These are phyloP conservation scores for Scolopax rusticola DNA, from an alignment of 2,797 vertebrate species.

Conservation along the genomic window DNA sequence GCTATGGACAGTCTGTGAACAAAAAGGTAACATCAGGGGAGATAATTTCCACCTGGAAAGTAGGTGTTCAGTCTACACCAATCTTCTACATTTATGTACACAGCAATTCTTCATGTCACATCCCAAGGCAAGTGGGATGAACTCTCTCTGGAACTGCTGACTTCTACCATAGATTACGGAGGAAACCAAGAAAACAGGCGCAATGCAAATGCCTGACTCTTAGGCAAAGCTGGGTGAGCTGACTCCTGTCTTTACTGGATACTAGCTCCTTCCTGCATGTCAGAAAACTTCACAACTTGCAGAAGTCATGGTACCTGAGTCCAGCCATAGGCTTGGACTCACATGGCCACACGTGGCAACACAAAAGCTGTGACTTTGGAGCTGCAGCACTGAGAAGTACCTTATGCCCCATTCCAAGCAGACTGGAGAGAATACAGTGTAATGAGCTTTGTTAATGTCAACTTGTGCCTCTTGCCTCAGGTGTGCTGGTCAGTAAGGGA, in stretches of 20 bases:
- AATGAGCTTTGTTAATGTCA: neutral
- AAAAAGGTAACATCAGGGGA: neutral
- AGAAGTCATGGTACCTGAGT: neutral
- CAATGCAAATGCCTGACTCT: neutral
- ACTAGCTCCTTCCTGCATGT: neutral
- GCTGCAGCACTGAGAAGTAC: neutral
- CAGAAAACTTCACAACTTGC: neutral
- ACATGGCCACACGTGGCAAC: neutral
- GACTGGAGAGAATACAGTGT: neutral
- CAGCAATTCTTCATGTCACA: neutral
- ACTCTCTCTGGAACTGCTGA: neutral
- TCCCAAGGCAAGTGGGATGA: neutral
- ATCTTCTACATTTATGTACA: neutral
- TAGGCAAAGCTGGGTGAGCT: neutral
- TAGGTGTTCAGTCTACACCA: neutral
- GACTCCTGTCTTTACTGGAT: neutral
- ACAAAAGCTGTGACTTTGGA: neutral
- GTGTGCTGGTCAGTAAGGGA: fast-evolving
- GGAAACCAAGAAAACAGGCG: neutral
- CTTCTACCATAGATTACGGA: neutral
- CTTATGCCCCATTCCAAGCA: neutral
- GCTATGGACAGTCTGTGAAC: neutral
- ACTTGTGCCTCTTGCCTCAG: neutral
- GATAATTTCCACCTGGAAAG: neutral
- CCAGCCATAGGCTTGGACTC: neutral